phyloP scores from a whole-genome alignment of 2,888 invertebrate species.

The Drosophila atripex region DNA sequence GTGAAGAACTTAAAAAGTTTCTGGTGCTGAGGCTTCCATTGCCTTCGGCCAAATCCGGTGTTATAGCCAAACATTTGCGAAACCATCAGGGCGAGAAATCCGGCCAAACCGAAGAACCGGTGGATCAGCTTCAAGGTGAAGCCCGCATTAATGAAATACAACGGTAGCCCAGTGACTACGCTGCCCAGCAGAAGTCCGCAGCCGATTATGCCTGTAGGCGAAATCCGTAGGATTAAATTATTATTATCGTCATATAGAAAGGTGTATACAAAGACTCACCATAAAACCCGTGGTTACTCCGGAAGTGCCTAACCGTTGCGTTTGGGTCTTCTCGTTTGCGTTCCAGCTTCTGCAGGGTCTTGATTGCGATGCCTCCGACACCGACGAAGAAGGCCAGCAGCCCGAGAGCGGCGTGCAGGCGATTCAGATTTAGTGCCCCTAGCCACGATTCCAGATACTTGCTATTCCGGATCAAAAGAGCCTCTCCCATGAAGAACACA shows the following conservation, averaged over 20 bases:
- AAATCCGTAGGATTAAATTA: constrained; percentile 22
- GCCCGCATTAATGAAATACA: constrained; percentile 46
- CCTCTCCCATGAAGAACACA: constrained; percentile 79
- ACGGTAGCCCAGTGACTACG: constrained; percentile 61
- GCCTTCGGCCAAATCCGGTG: constrained; percentile 80
- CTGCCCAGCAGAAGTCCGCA: constrained; percentile 67
- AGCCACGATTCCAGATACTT: constrained; percentile 53
- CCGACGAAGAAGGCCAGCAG: constrained; percentile 75
- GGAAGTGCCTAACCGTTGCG: constrained; percentile 75
- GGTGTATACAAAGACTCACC: constrained; percentile 57
- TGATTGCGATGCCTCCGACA: constrained; percentile 68
- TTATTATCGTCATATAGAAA: constrained; percentile 20
- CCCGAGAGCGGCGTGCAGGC: constrained; percentile 73
- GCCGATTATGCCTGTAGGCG: constrained; percentile 69
- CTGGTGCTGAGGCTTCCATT: constrained; percentile 64
- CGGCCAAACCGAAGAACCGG: constrained; percentile 66
- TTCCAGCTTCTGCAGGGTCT: constrained; percentile 61
- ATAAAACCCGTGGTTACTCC: constrained; percentile 74
- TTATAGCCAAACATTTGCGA: constrained; percentile 78
- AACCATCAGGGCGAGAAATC: constrained; percentile 73
- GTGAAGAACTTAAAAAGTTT: constrained; percentile 70
- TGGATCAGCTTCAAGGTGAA: constrained; percentile 59
- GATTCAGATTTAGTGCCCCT: constrained; percentile 56
- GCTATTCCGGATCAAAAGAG: constrained; percentile 77
- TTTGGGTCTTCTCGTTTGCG: constrained; percentile 72